Evolutionary conservation across 2,113 vertebrate genomes (phyloP), one percentile per base, ranked within the genome.

Genomic region (Pachypanchax playfairii): DNA sequence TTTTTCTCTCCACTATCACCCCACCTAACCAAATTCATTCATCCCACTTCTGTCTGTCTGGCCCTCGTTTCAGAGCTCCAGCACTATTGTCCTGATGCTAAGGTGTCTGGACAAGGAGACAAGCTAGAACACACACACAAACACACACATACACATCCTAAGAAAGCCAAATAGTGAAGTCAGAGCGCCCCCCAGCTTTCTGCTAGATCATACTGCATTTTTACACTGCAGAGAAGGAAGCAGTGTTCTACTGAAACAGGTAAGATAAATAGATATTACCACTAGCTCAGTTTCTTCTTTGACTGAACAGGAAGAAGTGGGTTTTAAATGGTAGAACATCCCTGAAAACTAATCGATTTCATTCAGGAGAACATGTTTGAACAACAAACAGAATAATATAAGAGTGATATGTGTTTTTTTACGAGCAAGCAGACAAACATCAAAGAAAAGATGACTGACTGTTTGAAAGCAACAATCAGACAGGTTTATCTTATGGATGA

Each of bases 81-180:
- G 79, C 82, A 80, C 79, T 83, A 52, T 60, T 80, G 70, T 71
- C 70, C 77, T 89, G 86, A 87, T 50, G 81, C 73, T 90, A 83
- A 90, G 83, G 83, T 85, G 85, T 87, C 86, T 87, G 85, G 86
- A 86, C 85, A 85, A 87, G 86, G 77, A 89, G 79, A 85, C 77
- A 71, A 74, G 65, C 73, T 71, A 35, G 43, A 76, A 71, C 42
- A 75, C 71, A 72, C 68, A 59, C 38, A 24, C 43, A 46, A 26
- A 36, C 43, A 68, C 44, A 51, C 53, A 64, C 1, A 53, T 55
- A 70, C 43, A 65, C 39, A 54, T 24, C 24, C n/a, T n/a, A n/a
- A 62, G 0, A 62, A 17, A 66, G 41, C 21, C 21, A 28, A 1
- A 70, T 48, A 65, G 70, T 89, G 87, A 87, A 80, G 80, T 87